phyloP scores from a whole-genome alignment of 2,113 vertebrate species.

The Jaculus jaculus region DNA sequence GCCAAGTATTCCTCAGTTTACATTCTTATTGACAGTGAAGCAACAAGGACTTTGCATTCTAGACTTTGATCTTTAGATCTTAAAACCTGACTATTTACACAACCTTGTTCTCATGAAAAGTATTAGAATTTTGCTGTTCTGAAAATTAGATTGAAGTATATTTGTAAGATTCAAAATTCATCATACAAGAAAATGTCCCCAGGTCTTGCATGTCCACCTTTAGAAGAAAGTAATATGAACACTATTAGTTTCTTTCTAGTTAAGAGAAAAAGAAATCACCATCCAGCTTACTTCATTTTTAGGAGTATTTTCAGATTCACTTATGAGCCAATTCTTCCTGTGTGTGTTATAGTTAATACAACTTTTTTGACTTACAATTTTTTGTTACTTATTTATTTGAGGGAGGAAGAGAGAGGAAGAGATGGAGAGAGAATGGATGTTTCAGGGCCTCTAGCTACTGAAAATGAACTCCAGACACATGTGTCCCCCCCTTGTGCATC shows the following conservation, averaged over 20 bases:
- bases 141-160: slow-evolving; percentile 32
- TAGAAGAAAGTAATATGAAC: background rate
- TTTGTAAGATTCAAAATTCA: slow-evolving; percentile 21
- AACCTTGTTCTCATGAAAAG: slow-evolving; percentile 28
- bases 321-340: background rate
- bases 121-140: slow-evolving; percentile 28
- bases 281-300: slow-evolving; percentile 25
- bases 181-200: background rate
- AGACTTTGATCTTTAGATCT: slow-evolving; percentile 5
- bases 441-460: too few species aligned
- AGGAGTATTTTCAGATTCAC: slow-evolving; percentile 44
- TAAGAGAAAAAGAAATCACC: slow-evolving; percentile 2
- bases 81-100: slow-evolving; percentile 39
- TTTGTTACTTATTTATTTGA: too few species aligned
- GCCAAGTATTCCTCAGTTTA: slow-evolving; percentile 3
- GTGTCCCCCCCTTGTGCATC: too few species aligned
- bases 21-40: background rate
- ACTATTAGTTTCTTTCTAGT: background rate
- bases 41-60: background rate
- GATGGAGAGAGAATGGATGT: too few species aligned
- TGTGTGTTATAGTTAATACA: background rate
- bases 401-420: too few species aligned
- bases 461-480: too few species aligned
- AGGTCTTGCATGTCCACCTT: background rate
- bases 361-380: background rate